Conservation (phyloP, 2,888 invertebrate genomes). For the Plebejus melissa region DNA sequence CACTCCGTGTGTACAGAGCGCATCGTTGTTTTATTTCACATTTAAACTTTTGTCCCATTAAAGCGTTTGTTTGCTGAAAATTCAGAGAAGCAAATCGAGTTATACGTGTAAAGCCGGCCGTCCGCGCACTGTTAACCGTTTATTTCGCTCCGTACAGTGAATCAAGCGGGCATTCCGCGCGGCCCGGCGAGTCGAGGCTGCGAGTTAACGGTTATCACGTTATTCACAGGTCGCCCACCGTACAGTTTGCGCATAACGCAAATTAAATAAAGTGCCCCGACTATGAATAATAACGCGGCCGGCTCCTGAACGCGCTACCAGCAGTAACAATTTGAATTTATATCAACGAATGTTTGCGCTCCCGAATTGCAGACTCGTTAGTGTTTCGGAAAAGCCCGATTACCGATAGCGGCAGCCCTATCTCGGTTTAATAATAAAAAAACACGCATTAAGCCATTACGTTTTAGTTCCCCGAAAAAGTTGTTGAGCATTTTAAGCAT, state of each 20-base stretch:
- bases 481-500: neutral
- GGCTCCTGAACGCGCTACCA: slow-evolving; percentile 38
- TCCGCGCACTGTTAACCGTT: slow-evolving; percentile 56
- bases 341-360: slow-evolving; percentile 22
- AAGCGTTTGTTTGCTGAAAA: slow-evolving; percentile 58
- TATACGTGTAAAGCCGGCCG: slow-evolving; percentile 57
- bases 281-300: slow-evolving; percentile 54
- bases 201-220: slow-evolving; percentile 28
- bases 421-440: neutral
- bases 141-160: slow-evolving; percentile 59
- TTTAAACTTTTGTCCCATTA: slow-evolving; percentile 66
- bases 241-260: slow-evolving; percentile 60
- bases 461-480: neutral
- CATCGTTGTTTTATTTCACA: slow-evolving; percentile 57
- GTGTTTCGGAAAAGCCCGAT: neutral
- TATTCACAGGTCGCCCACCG: slow-evolving; percentile 31
- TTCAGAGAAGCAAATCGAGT: slow-evolving; percentile 71
- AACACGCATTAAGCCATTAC: neutral
- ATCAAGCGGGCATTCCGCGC: slow-evolving; percentile 17
- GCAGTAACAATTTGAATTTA: slow-evolving; percentile 35
- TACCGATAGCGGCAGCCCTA: neutral
- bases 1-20: slow-evolving; percentile 34
- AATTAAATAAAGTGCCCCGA: slow-evolving; percentile 71
- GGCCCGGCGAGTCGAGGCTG: neutral
- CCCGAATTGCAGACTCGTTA: slow-evolving; percentile 23